Evolutionary conservation across 2,888 invertebrate species (phyloP).

Genomic region (Podabrus alpinus): DNA sequence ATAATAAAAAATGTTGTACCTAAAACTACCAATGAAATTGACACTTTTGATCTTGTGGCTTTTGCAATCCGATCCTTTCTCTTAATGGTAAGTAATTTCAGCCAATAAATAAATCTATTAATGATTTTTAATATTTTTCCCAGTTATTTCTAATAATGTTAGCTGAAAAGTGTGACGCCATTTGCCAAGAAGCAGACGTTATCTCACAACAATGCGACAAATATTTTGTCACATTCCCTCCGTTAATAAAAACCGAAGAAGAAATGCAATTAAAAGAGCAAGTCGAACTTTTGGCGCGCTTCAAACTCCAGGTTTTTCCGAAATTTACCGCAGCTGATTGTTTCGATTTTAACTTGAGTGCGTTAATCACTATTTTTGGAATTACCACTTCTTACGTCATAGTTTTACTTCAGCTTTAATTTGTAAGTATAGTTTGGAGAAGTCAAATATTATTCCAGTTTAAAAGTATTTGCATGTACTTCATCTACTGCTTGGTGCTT

Average conservation of each 20-base stretch:
- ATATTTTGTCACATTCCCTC: not conserved
- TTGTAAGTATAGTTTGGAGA: not conserved
- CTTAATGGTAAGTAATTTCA: not conserved
- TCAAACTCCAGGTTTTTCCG: not conserved
- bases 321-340: constrained; percentile 30
- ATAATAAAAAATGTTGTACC: not conserved
- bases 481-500: too few relatives aligned
- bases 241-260: not conserved
- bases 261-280: not conserved
- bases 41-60: not conserved
- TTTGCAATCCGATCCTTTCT: not conserved
- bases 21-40: rapidly evolving
- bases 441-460: too few relatives aligned
- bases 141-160: not conserved
- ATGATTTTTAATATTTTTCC: not conserved
- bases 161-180: not conserved
- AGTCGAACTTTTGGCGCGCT: not conserved
- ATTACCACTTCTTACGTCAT: constrained; percentile 30
- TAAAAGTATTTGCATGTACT: too few relatives aligned
- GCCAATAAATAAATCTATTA: not conserved
- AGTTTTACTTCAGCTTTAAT: constrained; percentile 28
- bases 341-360: constrained; percentile 25
- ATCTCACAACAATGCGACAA: not conserved
- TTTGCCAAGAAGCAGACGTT: not conserved
- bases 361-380: constrained; percentile 24